Base-by-base conservation (phyloP, 2,888 invertebrate species). In the Leptinotarsa juncta region DNA sequence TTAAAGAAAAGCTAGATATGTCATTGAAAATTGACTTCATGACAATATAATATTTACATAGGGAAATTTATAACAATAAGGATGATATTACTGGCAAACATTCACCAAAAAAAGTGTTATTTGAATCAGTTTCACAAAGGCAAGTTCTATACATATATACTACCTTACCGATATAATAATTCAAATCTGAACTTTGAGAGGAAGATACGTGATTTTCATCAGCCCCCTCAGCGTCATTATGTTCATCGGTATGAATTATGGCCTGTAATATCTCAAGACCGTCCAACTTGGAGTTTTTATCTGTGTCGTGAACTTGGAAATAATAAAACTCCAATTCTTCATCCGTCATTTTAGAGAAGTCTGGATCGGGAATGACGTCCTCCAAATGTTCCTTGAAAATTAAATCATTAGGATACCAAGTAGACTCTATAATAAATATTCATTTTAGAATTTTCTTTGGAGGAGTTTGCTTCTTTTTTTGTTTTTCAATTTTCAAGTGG, bases 201-300 rank as follows among this genome's bases (percentile, higher is more conserved):
- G 65, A 26, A 49, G 65, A 16, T 20, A 65, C 16, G 12, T 87
- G 87, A 14, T 74, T 72, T 48, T 69, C 69, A 68, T 87, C 86
- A 10, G 81, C 88, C 77, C 78, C 85, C 23, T 84, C 89, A 12
- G 90, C 89, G 62, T 92, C 90, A 75, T 78, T 77, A 50, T 93
- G 92, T 77, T 93, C 92, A 50, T 91, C 86, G 20, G 94, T 93
- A 83, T 96, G 96, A 70, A 92, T 91, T 77, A 96, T 91, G 0
- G 96, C 96, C 88, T 95, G 91, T 70, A 97, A 89, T 83, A 98
- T 92, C 89, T 98, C 98, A 75, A 97, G 88, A 0, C 97, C 97
- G 86, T 98, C 97, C 75, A 98, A 88, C 83, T 94, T 94, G 1
- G 94, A 94, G 86, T 98, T 97, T 85, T 94, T 95, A 85, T 97